These are phyloP conservation scores for Drosophila leonis DNA, from an alignment of 2,888 invertebrate genomes.

Conservation along the genomic window DNA sequence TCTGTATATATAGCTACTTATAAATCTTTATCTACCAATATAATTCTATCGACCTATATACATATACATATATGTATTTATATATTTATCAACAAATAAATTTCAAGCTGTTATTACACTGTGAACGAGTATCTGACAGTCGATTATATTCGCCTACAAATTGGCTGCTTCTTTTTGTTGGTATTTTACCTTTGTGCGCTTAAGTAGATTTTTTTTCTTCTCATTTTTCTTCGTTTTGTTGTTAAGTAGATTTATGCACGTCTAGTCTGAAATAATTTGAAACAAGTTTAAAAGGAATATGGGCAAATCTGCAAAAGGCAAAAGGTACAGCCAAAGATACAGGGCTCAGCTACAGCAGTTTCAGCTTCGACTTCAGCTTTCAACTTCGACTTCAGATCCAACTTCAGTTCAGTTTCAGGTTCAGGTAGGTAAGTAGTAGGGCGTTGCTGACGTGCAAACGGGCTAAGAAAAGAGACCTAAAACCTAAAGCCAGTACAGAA, in stretches of 20 bases:
- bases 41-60: not conserved
- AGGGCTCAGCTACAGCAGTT: slow-evolving; percentile 9
- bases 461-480: slow-evolving; percentile 36
- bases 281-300: slow-evolving; percentile 77
- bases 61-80: not conserved
- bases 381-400: slow-evolving; percentile 16
- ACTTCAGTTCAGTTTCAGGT: slow-evolving; percentile 31
- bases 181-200: slow-evolving; percentile 31
- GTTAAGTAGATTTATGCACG: slow-evolving; percentile 81
- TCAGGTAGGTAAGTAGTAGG: slow-evolving; percentile 59
- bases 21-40: not conserved
- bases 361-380: slow-evolving; percentile 15
- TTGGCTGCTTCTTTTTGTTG: not conserved
- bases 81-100: no score
- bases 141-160: not conserved
- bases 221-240: slow-evolving; percentile 51
- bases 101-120: no score
- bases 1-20: not conserved
- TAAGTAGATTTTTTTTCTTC: slow-evolving; percentile 50
- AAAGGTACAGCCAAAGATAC: slow-evolving; percentile 11
- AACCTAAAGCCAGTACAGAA: slow-evolving; percentile 64
- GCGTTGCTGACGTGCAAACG: slow-evolving; percentile 64
- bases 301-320: slow-evolving; percentile 49
- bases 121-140: slow-evolving; percentile 2
- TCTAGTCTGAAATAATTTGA: slow-evolving; percentile 79